These are phyloP conservation scores for Tipula unca DNA, from an alignment of 2,888 invertebrate genomes.

Conservation along the genomic window DNA sequence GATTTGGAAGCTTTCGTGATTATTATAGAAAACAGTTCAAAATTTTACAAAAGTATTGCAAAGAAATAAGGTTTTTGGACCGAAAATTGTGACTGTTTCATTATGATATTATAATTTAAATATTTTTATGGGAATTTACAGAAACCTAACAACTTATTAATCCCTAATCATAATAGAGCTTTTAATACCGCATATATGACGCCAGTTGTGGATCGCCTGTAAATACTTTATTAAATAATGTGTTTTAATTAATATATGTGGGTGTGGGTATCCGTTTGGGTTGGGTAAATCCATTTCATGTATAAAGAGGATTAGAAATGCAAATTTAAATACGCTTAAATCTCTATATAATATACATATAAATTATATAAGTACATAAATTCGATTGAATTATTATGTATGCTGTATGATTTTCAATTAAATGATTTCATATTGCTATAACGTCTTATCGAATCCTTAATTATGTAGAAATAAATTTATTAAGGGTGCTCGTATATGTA, in stretches of 20 bases:
- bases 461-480: neutral
- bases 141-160: too few species aligned
- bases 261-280: neutral
- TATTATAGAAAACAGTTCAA: too few species aligned
- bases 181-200: too few species aligned
- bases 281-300: neutral
- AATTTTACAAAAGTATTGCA: too few species aligned
- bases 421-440: neutral
- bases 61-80: too few species aligned
- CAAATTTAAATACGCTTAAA: neutral
- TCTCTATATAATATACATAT: neutral
- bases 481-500: neutral
- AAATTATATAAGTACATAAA: neutral
- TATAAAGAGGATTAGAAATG: neutral
- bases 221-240: neutral
- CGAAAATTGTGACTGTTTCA: too few species aligned
- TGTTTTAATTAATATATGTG: neutral
- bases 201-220: neutral
- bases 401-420: neutral
- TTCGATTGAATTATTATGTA: neutral
- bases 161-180: too few species aligned
- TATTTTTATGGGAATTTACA: too few species aligned
- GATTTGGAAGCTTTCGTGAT: too few species aligned
- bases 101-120: too few species aligned
- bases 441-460: neutral